Evolutionary conservation across 2,113 vertebrate genomes (phyloP).

Genomic region (Mohoua ochrocephala): DNA sequence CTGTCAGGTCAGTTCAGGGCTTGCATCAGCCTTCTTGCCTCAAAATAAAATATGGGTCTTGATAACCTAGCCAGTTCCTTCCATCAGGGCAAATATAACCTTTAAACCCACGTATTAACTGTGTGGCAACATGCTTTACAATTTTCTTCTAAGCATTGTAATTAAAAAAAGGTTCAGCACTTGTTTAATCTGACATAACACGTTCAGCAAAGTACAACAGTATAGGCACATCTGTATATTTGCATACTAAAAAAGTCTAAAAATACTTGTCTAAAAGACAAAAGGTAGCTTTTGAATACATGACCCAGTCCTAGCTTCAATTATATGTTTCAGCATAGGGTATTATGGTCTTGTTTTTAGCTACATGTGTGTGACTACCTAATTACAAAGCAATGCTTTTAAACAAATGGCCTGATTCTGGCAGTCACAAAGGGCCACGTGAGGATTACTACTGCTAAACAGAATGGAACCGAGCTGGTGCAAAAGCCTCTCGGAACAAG

Average conservation of each 20-base stretch:
- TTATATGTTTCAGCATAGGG: constrained; percentile 55
- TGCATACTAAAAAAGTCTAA: constrained; percentile 59
- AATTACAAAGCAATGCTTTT: constrained; percentile 67
- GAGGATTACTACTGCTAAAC: neutral
- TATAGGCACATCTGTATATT: constrained; percentile 65
- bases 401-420: constrained; percentile 28
- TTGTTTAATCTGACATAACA: constrained; percentile 43
- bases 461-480: neutral
- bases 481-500: neutral
- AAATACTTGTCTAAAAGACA: constrained; percentile 65
- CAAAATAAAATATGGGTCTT: neutral
- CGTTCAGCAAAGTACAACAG: constrained; percentile 51
- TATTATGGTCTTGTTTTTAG: constrained; percentile 68
- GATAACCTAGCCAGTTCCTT: neutral
- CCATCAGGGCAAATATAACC: neutral
- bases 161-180: constrained; percentile 3
- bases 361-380: constrained; percentile 60
- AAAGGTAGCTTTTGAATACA: constrained; percentile 55
- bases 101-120: neutral
- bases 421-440: neutral
- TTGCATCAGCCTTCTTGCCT: neutral
- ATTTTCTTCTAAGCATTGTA: constrained; percentile 25
- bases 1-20: neutral
- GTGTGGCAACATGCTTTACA: neutral
- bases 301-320: constrained; percentile 59